A percentile compares a stretch with the other conserved stretches of the same genome.
Conservation (phyloP, 2,113 vertebrate species). For the Hippocampus barbouri region DNA sequence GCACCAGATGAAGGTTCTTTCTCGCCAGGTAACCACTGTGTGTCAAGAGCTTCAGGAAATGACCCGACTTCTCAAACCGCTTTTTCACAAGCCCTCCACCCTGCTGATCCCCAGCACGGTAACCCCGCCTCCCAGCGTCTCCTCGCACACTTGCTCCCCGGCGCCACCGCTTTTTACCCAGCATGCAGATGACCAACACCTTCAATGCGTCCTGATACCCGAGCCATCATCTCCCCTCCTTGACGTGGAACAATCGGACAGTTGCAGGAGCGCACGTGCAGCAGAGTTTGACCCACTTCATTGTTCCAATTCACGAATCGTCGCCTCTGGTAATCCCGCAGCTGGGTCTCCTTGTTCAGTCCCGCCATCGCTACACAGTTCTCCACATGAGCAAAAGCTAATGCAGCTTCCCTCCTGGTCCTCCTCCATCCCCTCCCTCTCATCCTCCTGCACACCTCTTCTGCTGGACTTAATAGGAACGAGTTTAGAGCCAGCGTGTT, state of each 20-base stretch:
- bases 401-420: slow-evolving; percentile 18
- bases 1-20: slow-evolving; percentile 72
- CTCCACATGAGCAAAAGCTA: slow-evolving; percentile 45
- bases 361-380: slow-evolving; percentile 61
- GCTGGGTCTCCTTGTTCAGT: slow-evolving; percentile 49
- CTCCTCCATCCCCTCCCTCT: slow-evolving; percentile 39
- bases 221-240: slow-evolving; percentile 6
- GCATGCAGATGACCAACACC: slow-evolving; percentile 15
- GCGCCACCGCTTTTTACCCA: slow-evolving; percentile 30
- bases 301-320: slow-evolving; percentile 23
- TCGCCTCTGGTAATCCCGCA: slow-evolving; percentile 10
- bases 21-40: slow-evolving; percentile 72
- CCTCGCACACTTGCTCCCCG: slow-evolving; percentile 48
- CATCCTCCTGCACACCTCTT: slow-evolving; percentile 23
- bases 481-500: background rate
- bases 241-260: background rate
- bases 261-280: background rate
- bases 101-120: slow-evolving; percentile 41
- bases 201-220: background rate
- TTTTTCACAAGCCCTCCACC: slow-evolving; percentile 59
- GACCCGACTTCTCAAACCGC: slow-evolving; percentile 71
- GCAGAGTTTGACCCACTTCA: slow-evolving; percentile 19
- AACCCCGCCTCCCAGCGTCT: slow-evolving; percentile 59
- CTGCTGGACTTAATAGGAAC: slow-evolving; percentile 29
- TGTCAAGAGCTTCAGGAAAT: slow-evolving; percentile 78